Conservation (phyloP, 2,888 invertebrate genomes). For the Gnatocerus cornutus region DNA sequence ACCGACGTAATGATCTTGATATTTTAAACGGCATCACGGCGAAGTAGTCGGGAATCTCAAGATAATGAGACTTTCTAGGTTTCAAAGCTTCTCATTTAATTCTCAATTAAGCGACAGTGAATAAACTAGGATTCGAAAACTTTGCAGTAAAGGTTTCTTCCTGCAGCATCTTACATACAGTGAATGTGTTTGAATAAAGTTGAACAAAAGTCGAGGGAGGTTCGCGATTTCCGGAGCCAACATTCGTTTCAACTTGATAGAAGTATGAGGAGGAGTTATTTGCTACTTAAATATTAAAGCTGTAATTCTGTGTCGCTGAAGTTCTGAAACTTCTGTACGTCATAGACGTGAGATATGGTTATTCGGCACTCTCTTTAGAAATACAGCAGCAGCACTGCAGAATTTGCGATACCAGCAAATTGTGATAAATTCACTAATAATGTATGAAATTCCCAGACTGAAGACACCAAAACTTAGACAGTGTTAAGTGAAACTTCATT, state of each 20-base stretch:
- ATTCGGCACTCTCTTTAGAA: neutral
- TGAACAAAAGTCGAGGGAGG: conserved; percentile 7
- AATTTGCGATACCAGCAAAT: no score
- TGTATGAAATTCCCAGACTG: no score
- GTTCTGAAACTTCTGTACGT: conserved; percentile 7
- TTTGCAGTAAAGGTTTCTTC: conserved; percentile 29
- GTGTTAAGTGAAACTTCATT: no score
- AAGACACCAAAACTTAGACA: no score
- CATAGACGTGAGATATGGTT: conserved; percentile 13
- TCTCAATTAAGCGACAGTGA: conserved; percentile 51
- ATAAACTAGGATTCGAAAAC: conserved; percentile 42
- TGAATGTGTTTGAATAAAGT: conserved; percentile 6
- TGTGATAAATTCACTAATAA: no score
- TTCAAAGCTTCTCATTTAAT: conserved; percentile 49
- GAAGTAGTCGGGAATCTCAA: conserved; percentile 37
- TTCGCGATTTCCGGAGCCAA: neutral
- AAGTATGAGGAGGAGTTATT: conserved; percentile 5
- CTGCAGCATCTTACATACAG: conserved; percentile 6
- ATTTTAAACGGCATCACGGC: conserved; percentile 30
- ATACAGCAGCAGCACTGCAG: no score
- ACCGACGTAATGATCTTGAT: conserved; percentile 18
- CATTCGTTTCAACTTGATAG: conserved; percentile 1
- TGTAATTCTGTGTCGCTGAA: neutral
- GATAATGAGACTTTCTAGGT: conserved; percentile 50
- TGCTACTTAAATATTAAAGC: conserved; percentile 11